Conservation (phyloP, 35 echinoderm and acorn worm species). For the Strongylocentrotus purpuratus region DNA sequence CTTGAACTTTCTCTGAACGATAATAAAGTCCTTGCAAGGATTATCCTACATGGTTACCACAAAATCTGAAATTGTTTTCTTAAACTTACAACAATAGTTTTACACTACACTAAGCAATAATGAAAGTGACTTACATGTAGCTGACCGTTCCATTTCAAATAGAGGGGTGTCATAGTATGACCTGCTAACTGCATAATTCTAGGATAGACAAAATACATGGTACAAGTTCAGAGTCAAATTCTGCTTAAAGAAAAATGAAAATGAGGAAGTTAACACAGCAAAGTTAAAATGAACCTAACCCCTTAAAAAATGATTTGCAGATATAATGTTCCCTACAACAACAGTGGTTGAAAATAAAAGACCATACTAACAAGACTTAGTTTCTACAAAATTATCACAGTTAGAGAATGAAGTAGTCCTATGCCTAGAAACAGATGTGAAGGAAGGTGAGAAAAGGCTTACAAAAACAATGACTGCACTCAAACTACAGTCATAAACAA, state of each 20-base stretch:
- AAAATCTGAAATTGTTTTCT: no score
- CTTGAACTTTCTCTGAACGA: no score
- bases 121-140: slow-evolving; percentile 61
- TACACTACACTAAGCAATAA: not conserved
- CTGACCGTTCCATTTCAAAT: slow-evolving; percentile 68
- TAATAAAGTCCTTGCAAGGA: no score
- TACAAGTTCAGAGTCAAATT: not conserved
- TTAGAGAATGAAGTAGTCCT: no score
- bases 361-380: not conserved
- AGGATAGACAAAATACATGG: not conserved
- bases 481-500: no score
- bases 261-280: not conserved
- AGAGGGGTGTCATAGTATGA: slow-evolving; percentile 56
- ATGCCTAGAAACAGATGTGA: no score
- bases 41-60: no score
- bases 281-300: not conserved
- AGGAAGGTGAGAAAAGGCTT: no score
- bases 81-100: no score
- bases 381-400: not conserved
- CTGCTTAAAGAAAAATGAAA: not conserved
- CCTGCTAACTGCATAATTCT: slow-evolving; percentile 67
- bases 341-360: not conserved
- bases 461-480: no score
- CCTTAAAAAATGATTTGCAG: not conserved
- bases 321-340: not conserved